phyloP scores from a whole-genome alignment of 1,140 invertebrate genomes.

The Pogonus chalceus region DNA sequence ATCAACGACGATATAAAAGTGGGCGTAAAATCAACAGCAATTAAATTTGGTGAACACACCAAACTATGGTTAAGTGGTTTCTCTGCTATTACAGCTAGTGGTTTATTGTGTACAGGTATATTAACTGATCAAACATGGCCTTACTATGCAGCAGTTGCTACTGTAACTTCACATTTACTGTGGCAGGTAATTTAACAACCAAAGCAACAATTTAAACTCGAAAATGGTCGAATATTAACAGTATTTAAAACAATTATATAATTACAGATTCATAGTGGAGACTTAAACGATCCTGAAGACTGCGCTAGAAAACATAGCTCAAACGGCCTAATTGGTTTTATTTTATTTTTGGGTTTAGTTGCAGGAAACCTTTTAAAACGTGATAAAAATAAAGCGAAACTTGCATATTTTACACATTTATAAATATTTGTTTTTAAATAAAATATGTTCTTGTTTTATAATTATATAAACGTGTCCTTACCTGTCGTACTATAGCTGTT shows the following conservation, averaged over 20 bases:
- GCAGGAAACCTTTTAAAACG: conserved; percentile 39
- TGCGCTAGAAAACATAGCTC: conserved; percentile 85
- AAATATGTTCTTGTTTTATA: too few species aligned
- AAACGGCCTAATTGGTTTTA: conserved; percentile 77
- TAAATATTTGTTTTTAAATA: too few species aligned
- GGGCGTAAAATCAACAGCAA: conserved; percentile 89
- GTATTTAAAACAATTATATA: too few species aligned
- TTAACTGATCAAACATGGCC: conserved; percentile 69
- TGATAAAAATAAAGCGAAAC: neutral
- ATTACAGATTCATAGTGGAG: conserved; percentile 69
- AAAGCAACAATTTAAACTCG: too few species aligned
- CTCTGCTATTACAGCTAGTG: conserved; percentile 54
- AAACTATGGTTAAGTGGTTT: conserved; percentile 73
- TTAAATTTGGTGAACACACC: conserved; percentile 79
- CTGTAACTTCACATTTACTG: conserved; percentile 57
- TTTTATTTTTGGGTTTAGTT: conserved; percentile 78
- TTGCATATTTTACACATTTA: too few species aligned
- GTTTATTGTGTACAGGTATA: conserved; percentile 52
- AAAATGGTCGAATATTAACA: too few species aligned
- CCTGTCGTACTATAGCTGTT: neutral
- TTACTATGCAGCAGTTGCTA: conserved; percentile 65
- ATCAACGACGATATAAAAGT: conserved; percentile 78
- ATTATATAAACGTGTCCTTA: too few species aligned
- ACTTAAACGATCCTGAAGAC: conserved; percentile 74
- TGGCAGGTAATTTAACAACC: conserved; percentile 55